Conservation (phyloP, 2,888 invertebrate species). For the Tetrapedia diversipes region DNA sequence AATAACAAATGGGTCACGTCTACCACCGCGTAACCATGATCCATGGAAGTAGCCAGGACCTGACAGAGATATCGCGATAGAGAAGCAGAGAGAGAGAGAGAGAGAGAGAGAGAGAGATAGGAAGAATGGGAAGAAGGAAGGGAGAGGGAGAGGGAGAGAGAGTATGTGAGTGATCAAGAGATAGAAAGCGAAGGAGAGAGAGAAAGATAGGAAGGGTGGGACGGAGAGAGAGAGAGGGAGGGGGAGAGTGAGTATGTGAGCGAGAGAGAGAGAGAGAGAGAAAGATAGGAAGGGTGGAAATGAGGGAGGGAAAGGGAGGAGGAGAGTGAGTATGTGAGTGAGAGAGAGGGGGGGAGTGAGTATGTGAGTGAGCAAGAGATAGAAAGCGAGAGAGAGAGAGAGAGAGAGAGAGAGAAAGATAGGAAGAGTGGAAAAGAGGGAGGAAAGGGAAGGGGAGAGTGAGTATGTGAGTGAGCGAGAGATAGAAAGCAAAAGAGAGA, state of each 20-base stretch:
- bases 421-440: too few species aligned
- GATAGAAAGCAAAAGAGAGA: too few species aligned
- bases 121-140: background rate
- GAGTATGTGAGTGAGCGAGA: too few species aligned
- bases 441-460: conserved; percentile 16
- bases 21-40: conserved; percentile 70
- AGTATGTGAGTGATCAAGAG: too few species aligned
- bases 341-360: background rate
- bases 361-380: too few species aligned
- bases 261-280: conserved; percentile 24
- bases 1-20: conserved; percentile 73
- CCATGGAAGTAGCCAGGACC: conserved; percentile 60
- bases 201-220: too few species aligned
- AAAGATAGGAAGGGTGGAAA: too few species aligned
- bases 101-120: background rate
- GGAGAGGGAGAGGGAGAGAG: background rate
- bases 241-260: background rate
- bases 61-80: conserved; percentile 22
- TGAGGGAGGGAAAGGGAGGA: too few species aligned
- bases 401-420: too few species aligned
- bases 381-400: conserved; percentile 25
- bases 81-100: conserved; percentile 24
- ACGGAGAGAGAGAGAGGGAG: background rate
- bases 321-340: too few species aligned
- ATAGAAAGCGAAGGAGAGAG: conserved; percentile 22